A percentile compares a stretch with the other conserved stretches of the same genome.
phyloP scores from a whole-genome alignment of 2,797 vertebrate genomes.

The Lepus townsendii region DNA sequence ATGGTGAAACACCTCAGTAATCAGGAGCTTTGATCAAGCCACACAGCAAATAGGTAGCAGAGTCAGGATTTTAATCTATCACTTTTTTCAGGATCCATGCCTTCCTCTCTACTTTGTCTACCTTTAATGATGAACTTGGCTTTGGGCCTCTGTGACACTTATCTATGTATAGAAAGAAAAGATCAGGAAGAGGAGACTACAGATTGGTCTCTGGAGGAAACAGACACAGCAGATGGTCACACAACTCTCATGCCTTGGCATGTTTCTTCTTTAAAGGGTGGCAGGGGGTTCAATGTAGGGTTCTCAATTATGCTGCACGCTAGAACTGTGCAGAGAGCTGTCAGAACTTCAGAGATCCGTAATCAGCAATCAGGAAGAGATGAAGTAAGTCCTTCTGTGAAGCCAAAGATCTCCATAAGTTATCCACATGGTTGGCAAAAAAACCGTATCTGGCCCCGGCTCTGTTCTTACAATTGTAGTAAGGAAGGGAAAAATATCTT shows the following conservation, averaged over 20 bases:
- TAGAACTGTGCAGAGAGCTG: background rate
- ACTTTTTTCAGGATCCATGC: background rate
- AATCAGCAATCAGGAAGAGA: background rate
- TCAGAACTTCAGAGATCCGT: background rate
- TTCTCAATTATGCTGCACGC: fast-evolving
- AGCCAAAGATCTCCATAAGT: background rate
- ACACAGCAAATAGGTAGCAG: background rate
- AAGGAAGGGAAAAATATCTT: background rate
- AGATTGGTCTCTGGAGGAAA: background rate
- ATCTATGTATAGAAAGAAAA: background rate
- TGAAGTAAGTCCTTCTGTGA: background rate
- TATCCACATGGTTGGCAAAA: background rate
- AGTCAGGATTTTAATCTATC: background rate
- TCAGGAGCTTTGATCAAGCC: background rate
- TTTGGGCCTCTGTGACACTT: background rate
- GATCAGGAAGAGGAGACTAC: background rate
- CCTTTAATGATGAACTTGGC: background rate
- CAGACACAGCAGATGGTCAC: background rate
- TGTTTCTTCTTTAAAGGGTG: background rate
- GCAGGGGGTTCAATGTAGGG: background rate
- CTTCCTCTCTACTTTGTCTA: background rate
- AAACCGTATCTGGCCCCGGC: background rate
- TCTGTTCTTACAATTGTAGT: background rate
- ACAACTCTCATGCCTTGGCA: background rate
- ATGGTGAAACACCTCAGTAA: background rate